Evolutionary conservation across 2,113 vertebrate species (phyloP).

Genomic region (Blennius ocellaris): DNA sequence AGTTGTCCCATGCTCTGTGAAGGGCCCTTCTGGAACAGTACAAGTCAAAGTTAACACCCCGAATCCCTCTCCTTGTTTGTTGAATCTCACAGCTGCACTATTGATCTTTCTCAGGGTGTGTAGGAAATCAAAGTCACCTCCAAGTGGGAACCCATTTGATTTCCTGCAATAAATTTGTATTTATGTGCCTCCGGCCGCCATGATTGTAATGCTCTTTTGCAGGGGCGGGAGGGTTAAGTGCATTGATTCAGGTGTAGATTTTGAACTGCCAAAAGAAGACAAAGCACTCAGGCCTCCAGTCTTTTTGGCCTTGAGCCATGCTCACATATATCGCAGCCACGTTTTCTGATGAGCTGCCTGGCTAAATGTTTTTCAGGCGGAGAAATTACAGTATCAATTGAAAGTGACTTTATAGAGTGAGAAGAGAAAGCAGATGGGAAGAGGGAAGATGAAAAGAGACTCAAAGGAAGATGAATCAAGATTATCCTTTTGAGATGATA

Average conservation of each 20-base stretch:
- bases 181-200: conserved; percentile 34
- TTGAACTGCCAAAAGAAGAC: conserved; percentile 43
- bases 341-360: conserved; percentile 64
- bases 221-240: conserved; percentile 15
- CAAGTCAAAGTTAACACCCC: conserved; percentile 37
- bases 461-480: conserved; percentile 65
- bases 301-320: conserved; percentile 49
- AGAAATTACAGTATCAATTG: conserved; percentile 66
- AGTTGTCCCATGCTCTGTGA: conserved; percentile 41
- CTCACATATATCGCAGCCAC: conserved; percentile 50
- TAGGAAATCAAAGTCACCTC: conserved; percentile 72
- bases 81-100: conserved; percentile 39
- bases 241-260: conserved; percentile 66
- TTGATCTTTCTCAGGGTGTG: conserved; percentile 54
- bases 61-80: conserved; percentile 53
- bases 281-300: conserved; percentile 34
- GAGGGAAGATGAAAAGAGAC: conserved; percentile 53
- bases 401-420: conserved; percentile 68
- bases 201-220: conserved; percentile 4
- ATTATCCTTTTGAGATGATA: conserved; percentile 69
- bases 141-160: conserved; percentile 62
- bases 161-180: conserved; percentile 56
- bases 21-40: conserved; percentile 20
- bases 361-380: conserved; percentile 57
- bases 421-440: conserved; percentile 52